Percentiles rank a stretch among this genome's conserved stretches.
These are phyloP conservation scores for Ciconia stormi DNA, from an alignment of 2,113 vertebrate genomes.

Conservation along the genomic window DNA sequence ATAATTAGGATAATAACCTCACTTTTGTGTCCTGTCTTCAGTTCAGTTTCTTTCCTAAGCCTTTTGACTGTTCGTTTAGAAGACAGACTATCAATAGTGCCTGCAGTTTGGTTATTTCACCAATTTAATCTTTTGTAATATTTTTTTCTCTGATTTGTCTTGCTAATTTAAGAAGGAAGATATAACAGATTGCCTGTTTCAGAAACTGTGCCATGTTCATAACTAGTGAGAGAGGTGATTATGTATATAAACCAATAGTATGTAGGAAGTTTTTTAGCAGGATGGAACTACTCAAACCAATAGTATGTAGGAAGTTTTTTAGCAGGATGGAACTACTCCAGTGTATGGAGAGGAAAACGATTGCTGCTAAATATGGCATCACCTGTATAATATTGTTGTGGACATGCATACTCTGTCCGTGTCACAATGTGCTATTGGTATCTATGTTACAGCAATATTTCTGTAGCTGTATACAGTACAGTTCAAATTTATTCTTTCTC, in stretches of 20 bases:
- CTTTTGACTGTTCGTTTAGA: neutral
- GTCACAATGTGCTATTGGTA: rapidly evolving
- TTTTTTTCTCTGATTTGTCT: neutral
- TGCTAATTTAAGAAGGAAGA: neutral
- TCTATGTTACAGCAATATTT: neutral
- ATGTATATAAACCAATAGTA: neutral
- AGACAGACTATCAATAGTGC: neutral
- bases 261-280: neutral
- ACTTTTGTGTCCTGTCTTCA: neutral
- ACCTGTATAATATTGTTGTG: neutral
- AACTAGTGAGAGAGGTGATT: neutral
- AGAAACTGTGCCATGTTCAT: neutral
- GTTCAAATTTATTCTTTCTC: neutral
- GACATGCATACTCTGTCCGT: neutral
- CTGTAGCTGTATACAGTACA: neutral
- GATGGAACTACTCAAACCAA: neutral
- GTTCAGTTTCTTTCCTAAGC: neutral
- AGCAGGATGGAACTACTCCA: neutral
- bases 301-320: neutral
- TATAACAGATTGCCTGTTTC: neutral
- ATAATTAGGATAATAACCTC: neutral
- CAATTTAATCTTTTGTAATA: neutral
- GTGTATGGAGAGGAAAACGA: neutral
- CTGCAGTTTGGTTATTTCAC: neutral
- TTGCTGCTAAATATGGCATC: neutral